Percentiles rank a stretch among this genome's conserved stretches.
Evolutionary conservation across 2,113 vertebrate species (phyloP).

Genomic region (Chaenogobius annularis): DNA sequence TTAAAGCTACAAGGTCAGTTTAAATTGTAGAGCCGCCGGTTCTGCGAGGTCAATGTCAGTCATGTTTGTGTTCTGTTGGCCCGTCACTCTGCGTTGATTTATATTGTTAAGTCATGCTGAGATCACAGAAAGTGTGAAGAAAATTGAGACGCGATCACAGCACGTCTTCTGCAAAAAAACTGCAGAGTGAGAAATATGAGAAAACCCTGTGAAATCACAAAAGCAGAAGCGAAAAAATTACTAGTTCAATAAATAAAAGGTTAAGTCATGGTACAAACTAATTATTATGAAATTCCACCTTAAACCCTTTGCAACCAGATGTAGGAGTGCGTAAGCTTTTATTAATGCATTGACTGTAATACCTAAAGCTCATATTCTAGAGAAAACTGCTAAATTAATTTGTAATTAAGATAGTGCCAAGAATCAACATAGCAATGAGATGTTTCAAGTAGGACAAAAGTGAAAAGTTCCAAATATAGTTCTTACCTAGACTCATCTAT

Average conservation of each 20-base stretch:
- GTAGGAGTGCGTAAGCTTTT: not conserved
- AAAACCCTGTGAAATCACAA: not conserved
- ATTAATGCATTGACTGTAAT: not conserved
- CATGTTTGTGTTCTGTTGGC: not conserved
- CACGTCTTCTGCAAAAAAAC: not conserved
- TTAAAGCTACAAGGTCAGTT: not conserved
- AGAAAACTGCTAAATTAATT: not conserved
- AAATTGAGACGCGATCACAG: not conserved
- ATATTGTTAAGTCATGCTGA: not conserved
- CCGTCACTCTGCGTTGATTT: not conserved
- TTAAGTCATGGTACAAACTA: not conserved
- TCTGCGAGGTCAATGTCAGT: not conserved
- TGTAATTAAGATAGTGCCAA: no score
- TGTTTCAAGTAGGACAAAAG: no score
- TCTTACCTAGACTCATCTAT: no score
- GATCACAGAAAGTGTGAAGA: not conserved
- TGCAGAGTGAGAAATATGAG: constrained; percentile 2
- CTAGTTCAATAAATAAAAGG: not conserved
- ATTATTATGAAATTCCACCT: not conserved
- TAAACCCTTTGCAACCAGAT: not conserved
- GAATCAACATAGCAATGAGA: no score
- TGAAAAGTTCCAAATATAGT: no score
- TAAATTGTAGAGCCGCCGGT: not conserved
- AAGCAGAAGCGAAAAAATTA: not conserved
- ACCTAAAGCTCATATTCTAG: not conserved